Base-by-base conservation (phyloP, 2,888 invertebrate species). In the Noctua janthina region DNA sequence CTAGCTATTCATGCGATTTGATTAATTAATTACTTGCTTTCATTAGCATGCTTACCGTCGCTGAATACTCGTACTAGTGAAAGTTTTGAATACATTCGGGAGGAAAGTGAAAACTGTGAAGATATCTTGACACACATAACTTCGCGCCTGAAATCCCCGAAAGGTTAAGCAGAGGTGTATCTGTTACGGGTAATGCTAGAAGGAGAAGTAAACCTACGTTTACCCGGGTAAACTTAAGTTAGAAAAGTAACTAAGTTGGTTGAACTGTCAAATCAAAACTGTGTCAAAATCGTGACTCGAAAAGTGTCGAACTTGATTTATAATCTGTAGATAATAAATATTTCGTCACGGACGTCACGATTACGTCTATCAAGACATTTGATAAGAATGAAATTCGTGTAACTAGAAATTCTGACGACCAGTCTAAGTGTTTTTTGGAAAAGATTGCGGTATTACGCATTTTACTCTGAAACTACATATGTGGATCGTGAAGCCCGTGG, bases 201-300 rank as follows among this genome's bases (percentile, higher is more conserved):
- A 8, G 43, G 43, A 43, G 10, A 43, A 43, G 43, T 43, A 43
- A 43, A 7, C 4, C 43, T 43, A 5, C 5, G 43, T 43, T 43
- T 43, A 43, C 43, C 43, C 10, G 43, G 43, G 43, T 43, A 43
- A 43, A 43, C 10, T 10, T 10, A 43, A 43, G 43, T 43, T 43
- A 1, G 43, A 43, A 43, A 43, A 43, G 43, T 43, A 43, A 43
- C 43, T 43, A 43, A 39, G 39, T 46, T 46, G 46, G 46, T 46
- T 10, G 46, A 46, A 68, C 51, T 43, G 23, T 56, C 66, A 73
- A 17, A 66, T 17, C 11, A 11, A 20, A 75, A 72, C n/a, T 62
- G 64, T 73, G 81, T 76, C 72, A 76, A 76, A 81, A 81, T 70
- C 69, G 73, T 84, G 83, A 84, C n/a, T 70, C 54, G 66, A 78